phyloP scores from a whole-genome alignment of 2,888 invertebrate genomes.

The Sinhomidia bicolor region DNA sequence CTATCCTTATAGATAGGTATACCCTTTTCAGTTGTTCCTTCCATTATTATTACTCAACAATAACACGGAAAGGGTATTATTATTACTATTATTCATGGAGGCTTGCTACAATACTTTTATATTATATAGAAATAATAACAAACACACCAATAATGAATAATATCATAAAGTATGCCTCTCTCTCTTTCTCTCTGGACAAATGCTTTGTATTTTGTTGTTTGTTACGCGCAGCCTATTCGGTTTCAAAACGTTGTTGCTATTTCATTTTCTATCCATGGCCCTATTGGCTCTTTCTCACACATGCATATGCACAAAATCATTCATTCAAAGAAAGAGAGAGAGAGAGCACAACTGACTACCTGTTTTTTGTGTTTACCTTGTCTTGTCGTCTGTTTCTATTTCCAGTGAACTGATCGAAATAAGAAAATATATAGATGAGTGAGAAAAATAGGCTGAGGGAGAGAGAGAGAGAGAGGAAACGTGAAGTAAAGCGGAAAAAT shows the following conservation, averaged over 20 bases:
- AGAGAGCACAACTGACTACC: constrained; percentile 37
- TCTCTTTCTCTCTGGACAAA: constrained; percentile 36
- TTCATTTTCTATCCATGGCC: constrained; percentile 5
- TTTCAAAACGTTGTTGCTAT: background rate
- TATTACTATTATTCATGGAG: no score
- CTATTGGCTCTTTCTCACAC: background rate
- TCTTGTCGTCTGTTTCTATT: constrained; percentile 31
- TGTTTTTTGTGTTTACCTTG: constrained; percentile 32
- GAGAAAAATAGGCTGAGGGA: background rate
- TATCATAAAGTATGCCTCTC: constrained; percentile 15
- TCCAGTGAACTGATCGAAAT: constrained; percentile 39
- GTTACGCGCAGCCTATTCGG: constrained; percentile 26
- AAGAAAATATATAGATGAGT: constrained; percentile 43
- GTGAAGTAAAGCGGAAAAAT: constrained; percentile 74
- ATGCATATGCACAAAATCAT: background rate
- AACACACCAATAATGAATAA: constrained; percentile 19
- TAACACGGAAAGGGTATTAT: background rate
- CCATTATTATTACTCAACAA: background rate
- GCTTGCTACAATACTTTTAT: background rate
- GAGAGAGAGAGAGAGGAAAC: background rate
- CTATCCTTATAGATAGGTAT: background rate
- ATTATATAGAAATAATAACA: background rate
- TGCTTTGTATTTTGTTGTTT: constrained; percentile 48
- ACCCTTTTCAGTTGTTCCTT: background rate
- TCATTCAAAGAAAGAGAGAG: constrained; percentile 16